Percentiles rank a stretch among this genome's conserved stretches.
These are phyloP conservation scores for Lymantria monacha DNA, from an alignment of 2,888 invertebrate species.

Conservation along the genomic window DNA sequence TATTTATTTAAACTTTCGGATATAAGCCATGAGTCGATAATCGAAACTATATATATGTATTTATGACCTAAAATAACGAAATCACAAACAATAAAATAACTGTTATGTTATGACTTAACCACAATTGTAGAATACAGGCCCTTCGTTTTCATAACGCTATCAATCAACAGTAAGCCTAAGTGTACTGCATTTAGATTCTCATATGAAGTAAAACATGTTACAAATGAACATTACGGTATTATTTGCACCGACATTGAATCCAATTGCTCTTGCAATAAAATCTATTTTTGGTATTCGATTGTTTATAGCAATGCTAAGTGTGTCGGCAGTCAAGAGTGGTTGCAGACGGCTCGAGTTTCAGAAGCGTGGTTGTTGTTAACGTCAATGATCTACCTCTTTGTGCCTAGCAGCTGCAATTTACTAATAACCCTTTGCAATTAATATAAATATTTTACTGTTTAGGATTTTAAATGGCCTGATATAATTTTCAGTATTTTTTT, in stretches of 20 bases:
- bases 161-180: constrained; percentile 48
- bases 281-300: constrained; percentile 68
- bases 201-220: constrained; percentile 42
- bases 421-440: constrained; percentile 28
- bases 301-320: constrained; percentile 64
- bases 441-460: constrained; percentile 1
- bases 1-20: too few species aligned
- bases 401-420: constrained; percentile 43
- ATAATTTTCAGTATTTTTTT: too few species aligned
- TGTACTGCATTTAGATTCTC: constrained; percentile 46
- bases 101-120: constrained; percentile 53
- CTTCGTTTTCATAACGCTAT: constrained; percentile 35
- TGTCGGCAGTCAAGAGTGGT: constrained; percentile 59
- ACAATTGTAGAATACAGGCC: constrained; percentile 48
- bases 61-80: constrained; percentile 25
- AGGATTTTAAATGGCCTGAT: background rate
- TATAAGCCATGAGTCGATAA: background rate
- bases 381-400: constrained; percentile 60
- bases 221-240: constrained; percentile 54
- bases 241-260: constrained; percentile 67
- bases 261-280: constrained; percentile 70
- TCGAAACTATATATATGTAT: background rate
- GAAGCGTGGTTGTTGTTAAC: constrained; percentile 58
- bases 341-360: constrained; percentile 69
- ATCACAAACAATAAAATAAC: constrained; percentile 36